Percentiles rank a stretch among this genome's conserved stretches.
These are phyloP conservation scores for Spialia ferax DNA, from an alignment of 2,888 invertebrate genomes.

Conservation along the genomic window DNA sequence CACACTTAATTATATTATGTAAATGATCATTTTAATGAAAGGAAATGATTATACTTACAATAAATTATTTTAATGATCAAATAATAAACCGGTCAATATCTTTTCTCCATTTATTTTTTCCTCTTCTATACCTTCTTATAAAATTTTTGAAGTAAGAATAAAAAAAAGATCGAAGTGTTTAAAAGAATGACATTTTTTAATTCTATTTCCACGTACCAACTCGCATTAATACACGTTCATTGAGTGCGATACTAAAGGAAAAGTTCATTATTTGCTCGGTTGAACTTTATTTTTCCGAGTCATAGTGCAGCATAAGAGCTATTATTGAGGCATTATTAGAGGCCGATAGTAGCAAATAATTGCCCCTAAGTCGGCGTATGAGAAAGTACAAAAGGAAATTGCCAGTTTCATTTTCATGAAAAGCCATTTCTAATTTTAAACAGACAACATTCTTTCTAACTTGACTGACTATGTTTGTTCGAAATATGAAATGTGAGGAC, in stretches of 20 bases:
- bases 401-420: conserved; percentile 13
- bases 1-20: conserved; percentile 22
- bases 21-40: background rate
- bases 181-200: background rate
- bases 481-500: too few relatives aligned
- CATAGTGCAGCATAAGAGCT: conserved; percentile 32
- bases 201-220: background rate
- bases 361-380: conserved; percentile 28
- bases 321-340: conserved; percentile 36
- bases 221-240: conserved; percentile 8
- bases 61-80: too few relatives aligned
- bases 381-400: conserved; percentile 29
- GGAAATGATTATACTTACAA: too few relatives aligned
- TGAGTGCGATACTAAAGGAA: conserved; percentile 33
- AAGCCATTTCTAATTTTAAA: conserved; percentile 30
- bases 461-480: background rate
- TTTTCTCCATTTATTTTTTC: too few relatives aligned
- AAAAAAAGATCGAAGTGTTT: background rate
- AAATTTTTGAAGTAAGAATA: too few relatives aligned
- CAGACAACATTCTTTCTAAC: conserved; percentile 9
- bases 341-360: conserved; percentile 32
- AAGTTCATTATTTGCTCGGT: conserved; percentile 19
- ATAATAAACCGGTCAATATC: too few relatives aligned
- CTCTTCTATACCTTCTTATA: too few relatives aligned
- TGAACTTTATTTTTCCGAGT: conserved; percentile 30